A percentile compares a stretch with the other conserved stretches of the same genome.
phyloP scores from a whole-genome alignment of 2,113 vertebrate genomes.

The Cheirogaleus medius region DNA sequence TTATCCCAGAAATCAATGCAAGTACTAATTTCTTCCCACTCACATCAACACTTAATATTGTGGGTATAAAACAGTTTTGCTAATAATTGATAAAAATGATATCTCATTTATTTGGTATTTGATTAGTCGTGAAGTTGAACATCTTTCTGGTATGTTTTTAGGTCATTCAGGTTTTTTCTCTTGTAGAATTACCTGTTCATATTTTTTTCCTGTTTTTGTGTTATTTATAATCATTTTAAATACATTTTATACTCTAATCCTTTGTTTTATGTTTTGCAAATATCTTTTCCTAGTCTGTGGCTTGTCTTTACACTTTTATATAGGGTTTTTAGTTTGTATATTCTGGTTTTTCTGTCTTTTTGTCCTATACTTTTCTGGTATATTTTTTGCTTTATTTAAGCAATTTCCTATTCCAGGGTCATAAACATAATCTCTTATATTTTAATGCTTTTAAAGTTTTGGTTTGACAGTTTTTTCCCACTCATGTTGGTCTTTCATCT shows the following conservation, averaged over 20 bases:
- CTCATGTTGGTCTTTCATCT: neutral
- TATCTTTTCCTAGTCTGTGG: neutral
- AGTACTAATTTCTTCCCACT: neutral
- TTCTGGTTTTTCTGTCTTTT: neutral
- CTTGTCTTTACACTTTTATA: constrained; percentile 13
- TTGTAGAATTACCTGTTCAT: neutral
- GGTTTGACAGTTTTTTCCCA: neutral
- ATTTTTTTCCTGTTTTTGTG: neutral
- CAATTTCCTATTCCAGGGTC: neutral
- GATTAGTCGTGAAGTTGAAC: neutral
- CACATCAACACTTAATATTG: neutral
- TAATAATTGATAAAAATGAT: neutral
- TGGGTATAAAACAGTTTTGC: neutral
- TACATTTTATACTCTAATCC: neutral
- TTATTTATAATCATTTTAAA: neutral
- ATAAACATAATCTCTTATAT: neutral
- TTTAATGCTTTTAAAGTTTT: neutral
- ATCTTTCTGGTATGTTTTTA: neutral
- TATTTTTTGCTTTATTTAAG: constrained; percentile 12
- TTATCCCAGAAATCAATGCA: neutral
- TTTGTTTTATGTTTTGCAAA: constrained; percentile 32
- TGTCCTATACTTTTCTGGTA: neutral
- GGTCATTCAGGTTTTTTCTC: neutral
- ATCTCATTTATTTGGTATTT: neutral
- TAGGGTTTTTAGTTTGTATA: neutral